Percentiles rank a stretch among this genome's conserved stretches.
phyloP scores from a whole-genome alignment of 1,140 invertebrate genomes.

The Heliconius hewitsoni region DNA sequence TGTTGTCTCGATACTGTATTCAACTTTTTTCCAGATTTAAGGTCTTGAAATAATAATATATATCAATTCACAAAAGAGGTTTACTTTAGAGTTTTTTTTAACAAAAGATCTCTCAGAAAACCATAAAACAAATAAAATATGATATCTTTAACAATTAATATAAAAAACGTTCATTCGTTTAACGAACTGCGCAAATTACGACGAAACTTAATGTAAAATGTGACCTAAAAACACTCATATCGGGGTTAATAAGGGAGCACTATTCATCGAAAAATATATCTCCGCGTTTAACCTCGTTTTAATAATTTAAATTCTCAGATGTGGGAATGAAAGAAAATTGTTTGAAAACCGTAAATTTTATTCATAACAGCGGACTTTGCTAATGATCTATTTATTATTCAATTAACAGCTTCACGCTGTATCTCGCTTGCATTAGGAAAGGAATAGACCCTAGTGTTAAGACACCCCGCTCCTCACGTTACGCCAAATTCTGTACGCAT shows the following conservation, averaged over 20 bases:
- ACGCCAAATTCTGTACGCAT: no score
- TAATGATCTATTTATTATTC: neutral
- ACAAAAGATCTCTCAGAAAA: no score
- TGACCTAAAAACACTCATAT: slow-evolving; percentile 19
- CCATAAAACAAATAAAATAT: neutral
- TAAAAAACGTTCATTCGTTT: neutral
- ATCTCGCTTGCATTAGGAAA: no score
- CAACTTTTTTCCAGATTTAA: neutral
- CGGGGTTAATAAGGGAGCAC: slow-evolving; percentile 28
- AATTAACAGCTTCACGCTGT: neutral
- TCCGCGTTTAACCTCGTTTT: slow-evolving; percentile 27
- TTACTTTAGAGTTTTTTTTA: no score
- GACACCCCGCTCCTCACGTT: no score
- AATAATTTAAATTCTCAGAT: slow-evolving; percentile 29
- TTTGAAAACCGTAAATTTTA: neutral
- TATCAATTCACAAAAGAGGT: neutral
- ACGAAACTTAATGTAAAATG: slow-evolving; percentile 3
- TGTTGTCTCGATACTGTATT: no score
- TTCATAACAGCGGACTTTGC: neutral
- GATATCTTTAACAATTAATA: neutral
- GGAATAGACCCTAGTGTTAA: no score
- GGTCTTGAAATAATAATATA: neutral
- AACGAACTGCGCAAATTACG: neutral
- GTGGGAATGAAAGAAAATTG: slow-evolving; percentile 22
- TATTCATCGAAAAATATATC: slow-evolving; percentile 22